Conservation (phyloP, 2,113 vertebrate genomes). For the Hylia prasina region DNA sequence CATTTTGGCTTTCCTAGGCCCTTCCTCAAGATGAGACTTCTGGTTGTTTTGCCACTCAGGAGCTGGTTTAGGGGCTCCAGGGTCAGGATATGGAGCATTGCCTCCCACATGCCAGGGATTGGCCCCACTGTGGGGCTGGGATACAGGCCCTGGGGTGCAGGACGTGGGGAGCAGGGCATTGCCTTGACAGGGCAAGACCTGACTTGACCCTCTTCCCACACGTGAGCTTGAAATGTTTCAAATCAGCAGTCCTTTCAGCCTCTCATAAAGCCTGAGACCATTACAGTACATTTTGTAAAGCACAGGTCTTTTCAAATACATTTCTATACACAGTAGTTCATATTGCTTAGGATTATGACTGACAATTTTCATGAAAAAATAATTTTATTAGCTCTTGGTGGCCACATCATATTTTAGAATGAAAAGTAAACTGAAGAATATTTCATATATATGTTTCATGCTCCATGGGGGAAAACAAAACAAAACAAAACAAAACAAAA, state of each 20-base stretch:
- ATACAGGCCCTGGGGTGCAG: too few species aligned
- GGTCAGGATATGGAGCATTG: accelerated
- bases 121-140: accelerated
- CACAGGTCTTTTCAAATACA: not conserved
- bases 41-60: not conserved
- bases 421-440: not conserved
- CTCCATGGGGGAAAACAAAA: not conserved
- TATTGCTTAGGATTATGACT: not conserved
- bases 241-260: not conserved
- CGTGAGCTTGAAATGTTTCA: accelerated
- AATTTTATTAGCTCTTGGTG: not conserved
- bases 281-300: not conserved
- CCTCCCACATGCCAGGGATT: not conserved
- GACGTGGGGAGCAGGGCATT: not conserved
- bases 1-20: not conserved
- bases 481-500: too few species aligned
- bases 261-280: not conserved
- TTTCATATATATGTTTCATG: not conserved
- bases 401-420: not conserved
- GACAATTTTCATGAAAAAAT: not conserved
- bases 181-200: accelerated
- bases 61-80: not conserved
- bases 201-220: too few species aligned
- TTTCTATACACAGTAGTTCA: not conserved
- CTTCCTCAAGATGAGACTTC: accelerated